phyloP scores from a whole-genome alignment of 1,140 invertebrate species.

The Aphaenogaster floridana region DNA sequence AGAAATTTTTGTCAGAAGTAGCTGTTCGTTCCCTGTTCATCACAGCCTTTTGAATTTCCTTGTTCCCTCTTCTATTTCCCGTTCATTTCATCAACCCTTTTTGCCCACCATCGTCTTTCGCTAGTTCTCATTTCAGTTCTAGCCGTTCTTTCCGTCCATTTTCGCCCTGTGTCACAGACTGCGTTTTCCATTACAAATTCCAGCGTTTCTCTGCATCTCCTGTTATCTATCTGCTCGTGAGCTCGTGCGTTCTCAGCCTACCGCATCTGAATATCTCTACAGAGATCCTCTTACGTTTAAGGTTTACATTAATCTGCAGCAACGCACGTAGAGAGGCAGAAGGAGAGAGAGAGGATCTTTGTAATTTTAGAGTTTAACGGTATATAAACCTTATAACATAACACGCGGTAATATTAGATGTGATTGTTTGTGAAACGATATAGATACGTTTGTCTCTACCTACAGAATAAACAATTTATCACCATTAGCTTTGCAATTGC shows the following conservation, averaged over 20 bases:
- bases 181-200: conserved; percentile 47
- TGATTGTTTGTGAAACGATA: conserved; percentile 13
- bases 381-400: conserved; percentile 19
- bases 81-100: neutral
- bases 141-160: conserved; percentile 24
- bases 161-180: conserved; percentile 10
- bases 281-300: conserved; percentile 64
- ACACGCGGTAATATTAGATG: neutral
- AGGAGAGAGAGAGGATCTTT: conserved; percentile 7
- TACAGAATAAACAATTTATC: conserved; percentile 20
- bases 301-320: conserved; percentile 54
- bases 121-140: conserved; percentile 26
- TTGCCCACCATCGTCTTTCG: neutral
- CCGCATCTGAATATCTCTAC: conserved; percentile 49
- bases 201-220: conserved; percentile 37
- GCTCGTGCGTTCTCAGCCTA: conserved; percentile 43
- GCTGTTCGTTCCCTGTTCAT: neutral
- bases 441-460: neutral
- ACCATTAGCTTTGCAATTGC: neutral
- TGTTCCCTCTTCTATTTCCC: neutral
- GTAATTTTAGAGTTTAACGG: conserved; percentile 51
- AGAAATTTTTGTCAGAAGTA: conserved; percentile 52
- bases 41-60: conserved; percentile 34
- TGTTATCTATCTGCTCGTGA: conserved; percentile 45
- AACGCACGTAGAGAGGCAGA: neutral